Percentiles rank a stretch among this genome's conserved stretches.
Evolutionary conservation across 2,888 invertebrate genomes (phyloP).

Genomic region (Tridacna gigas): DNA sequence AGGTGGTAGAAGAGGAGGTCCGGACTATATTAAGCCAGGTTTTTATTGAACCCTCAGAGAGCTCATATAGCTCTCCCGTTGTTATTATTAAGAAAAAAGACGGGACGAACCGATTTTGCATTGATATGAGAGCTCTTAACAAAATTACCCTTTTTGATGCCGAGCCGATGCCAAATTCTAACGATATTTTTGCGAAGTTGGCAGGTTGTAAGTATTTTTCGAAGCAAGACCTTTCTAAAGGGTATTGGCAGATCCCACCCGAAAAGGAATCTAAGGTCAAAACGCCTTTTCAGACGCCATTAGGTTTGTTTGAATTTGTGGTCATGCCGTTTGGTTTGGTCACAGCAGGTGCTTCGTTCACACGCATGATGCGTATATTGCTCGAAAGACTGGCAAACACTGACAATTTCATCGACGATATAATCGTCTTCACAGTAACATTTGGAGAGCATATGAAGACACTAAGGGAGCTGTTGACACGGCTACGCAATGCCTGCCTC

Average conservation of each 20-base stretch:
- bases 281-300: slow-evolving; percentile 43
- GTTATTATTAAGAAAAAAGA: too few relatives aligned
- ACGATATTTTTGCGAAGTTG: too few relatives aligned
- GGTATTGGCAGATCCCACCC: not conserved
- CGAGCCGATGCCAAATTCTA: too few relatives aligned
- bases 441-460: not conserved
- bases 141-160: too few relatives aligned
- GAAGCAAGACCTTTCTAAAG: not conserved
- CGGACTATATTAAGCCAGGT: slow-evolving; percentile 55
- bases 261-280: not conserved
- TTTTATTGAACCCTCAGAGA: slow-evolving; percentile 32
- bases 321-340: slow-evolving; percentile 47
- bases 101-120: too few relatives aligned
- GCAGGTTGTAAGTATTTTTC: too few relatives aligned
- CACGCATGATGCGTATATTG: not conserved
- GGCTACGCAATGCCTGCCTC: not conserved
- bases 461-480: not conserved
- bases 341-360: not conserved
- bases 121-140: too few relatives aligned
- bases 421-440: not conserved
- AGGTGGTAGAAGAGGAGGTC: slow-evolving; percentile 49
- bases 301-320: slow-evolving; percentile 50
- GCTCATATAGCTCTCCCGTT: not conserved
- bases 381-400: not conserved
- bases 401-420: slow-evolving; percentile 52